phyloP scores from a whole-genome alignment of 1,140 invertebrate genomes.

The Drosophila quadrilineata region DNA sequence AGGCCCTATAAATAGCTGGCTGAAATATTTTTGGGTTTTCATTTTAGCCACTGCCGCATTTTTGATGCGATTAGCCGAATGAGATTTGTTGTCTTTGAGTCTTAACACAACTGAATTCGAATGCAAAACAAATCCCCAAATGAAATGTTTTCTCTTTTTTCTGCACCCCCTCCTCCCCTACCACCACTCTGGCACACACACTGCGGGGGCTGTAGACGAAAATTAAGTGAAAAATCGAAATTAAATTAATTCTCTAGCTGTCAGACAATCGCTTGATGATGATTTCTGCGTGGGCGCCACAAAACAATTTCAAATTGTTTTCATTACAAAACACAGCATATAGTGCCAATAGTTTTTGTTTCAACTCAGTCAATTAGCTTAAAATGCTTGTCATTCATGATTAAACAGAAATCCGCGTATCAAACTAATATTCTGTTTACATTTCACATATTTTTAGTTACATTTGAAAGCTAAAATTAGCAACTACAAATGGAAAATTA shows the following conservation, averaged over 20 bases:
- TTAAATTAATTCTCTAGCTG: constrained; percentile 33
- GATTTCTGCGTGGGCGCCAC: constrained; percentile 1
- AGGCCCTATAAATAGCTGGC: constrained; percentile 38
- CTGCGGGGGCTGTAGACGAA: neutral
- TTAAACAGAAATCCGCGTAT: neutral
- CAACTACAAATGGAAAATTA: too few relatives aligned
- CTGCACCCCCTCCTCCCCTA: neutral
- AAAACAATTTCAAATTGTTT: constrained; percentile 11
- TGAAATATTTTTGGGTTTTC: constrained; percentile 29
- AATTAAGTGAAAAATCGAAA: constrained; percentile 26
- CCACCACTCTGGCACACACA: neutral
- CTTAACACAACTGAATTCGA: constrained; percentile 41
- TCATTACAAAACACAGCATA: too few relatives aligned
- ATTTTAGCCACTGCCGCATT: constrained; percentile 49
- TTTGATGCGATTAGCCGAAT: constrained; percentile 58
- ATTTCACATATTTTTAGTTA: constrained; percentile 12
- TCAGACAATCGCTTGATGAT: neutral
- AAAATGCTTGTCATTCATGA: constrained; percentile 21
- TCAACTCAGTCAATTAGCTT: constrained; percentile 21
- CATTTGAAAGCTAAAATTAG: neutral
- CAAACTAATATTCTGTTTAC: constrained; percentile 12
- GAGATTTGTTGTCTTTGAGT: constrained; percentile 63
- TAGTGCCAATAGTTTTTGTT: neutral
- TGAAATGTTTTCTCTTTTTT: constrained; percentile 1
- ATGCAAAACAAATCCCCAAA: constrained; percentile 38